Conservation (phyloP, 2,888 invertebrate genomes). For the Eupithecia subumbrata region DNA sequence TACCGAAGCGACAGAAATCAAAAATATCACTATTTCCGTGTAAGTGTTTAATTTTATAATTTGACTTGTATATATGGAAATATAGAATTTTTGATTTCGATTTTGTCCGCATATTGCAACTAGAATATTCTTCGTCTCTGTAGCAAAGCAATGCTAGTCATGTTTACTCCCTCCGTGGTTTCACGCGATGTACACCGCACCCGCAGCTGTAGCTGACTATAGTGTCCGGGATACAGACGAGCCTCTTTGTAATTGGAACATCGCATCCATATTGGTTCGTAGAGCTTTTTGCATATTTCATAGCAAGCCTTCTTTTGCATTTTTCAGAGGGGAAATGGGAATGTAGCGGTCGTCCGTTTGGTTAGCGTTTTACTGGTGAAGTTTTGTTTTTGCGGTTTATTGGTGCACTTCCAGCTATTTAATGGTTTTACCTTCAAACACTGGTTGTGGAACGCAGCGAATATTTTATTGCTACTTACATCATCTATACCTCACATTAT, state of each 20-base stretch:
- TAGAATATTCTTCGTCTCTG: background rate
- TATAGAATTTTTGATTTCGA: too few species aligned
- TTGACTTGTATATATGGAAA: too few species aligned
- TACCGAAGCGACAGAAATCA: too few species aligned
- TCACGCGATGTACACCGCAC: constrained; percentile 9
- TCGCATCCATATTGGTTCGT: constrained; percentile 64
- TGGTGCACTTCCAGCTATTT: background rate
- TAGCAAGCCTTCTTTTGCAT: constrained; percentile 39
- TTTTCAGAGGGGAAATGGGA: constrained; percentile 29
- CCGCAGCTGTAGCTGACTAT: constrained; percentile 1
- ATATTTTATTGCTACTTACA: background rate
- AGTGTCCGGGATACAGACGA: constrained; percentile 37
- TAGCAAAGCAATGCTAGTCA: background rate
- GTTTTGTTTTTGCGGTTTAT: constrained; percentile 12
- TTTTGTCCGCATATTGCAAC: background rate
- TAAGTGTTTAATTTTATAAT: too few species aligned
- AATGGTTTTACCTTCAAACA: background rate
- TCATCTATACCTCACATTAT: background rate
- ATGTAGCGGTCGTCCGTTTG: constrained; percentile 23
- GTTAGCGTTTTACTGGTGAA: constrained; percentile 24
- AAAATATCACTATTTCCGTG: too few species aligned
- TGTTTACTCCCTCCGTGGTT: background rate
- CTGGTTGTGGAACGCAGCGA: background rate
- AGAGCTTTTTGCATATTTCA: constrained; percentile 66
- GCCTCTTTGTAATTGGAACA: constrained; percentile 65